These are phyloP conservation scores for Rhynchophorus ferrugineus DNA, from an alignment of 1,140 invertebrate species.

Conservation along the genomic window DNA sequence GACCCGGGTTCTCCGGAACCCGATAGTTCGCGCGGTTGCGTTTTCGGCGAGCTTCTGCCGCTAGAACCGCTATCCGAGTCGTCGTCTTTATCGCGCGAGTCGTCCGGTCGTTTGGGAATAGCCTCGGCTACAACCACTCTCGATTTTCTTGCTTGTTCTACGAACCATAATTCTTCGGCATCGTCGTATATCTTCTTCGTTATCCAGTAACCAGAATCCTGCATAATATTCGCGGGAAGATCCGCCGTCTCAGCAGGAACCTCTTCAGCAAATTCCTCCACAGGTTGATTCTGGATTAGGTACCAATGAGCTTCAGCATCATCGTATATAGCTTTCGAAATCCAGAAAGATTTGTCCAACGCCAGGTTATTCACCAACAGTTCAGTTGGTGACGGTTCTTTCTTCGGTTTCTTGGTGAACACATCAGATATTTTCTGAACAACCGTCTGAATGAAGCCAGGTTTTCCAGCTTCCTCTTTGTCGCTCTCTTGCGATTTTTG, in stretches of 20 bases:
- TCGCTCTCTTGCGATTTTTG: conserved; percentile 16
- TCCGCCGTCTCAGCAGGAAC: conserved; percentile 4
- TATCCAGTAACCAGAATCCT: conserved; percentile 51
- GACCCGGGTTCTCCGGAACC: conserved; percentile 12
- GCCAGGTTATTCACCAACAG: conserved; percentile 37
- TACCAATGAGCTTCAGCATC: conserved; percentile 55
- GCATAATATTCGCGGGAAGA: conserved; percentile 37
- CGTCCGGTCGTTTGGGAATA: conserved; percentile 32
- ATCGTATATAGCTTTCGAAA: conserved; percentile 51
- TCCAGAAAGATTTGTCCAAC: conserved; percentile 53
- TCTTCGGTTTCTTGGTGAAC: conserved; percentile 27
- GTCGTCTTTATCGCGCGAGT: conserved; percentile 47
- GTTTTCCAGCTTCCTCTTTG: conserved; percentile 21
- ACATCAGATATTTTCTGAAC: conserved; percentile 31
- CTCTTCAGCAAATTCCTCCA: background rate
- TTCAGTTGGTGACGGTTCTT: conserved; percentile 19
- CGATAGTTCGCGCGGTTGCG: conserved; percentile 16
- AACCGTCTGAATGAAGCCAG: conserved; percentile 30
- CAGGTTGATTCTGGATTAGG: background rate
- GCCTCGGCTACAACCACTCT: conserved; percentile 39
- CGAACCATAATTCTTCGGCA: conserved; percentile 52
- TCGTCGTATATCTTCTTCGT: conserved; percentile 55
- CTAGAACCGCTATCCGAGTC: conserved; percentile 53
- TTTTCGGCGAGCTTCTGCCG: conserved; percentile 47
- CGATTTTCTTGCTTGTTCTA: conserved; percentile 40